Base-by-base conservation (phyloP, 2,113 vertebrate genomes). In the Penelope pileata region DNA sequence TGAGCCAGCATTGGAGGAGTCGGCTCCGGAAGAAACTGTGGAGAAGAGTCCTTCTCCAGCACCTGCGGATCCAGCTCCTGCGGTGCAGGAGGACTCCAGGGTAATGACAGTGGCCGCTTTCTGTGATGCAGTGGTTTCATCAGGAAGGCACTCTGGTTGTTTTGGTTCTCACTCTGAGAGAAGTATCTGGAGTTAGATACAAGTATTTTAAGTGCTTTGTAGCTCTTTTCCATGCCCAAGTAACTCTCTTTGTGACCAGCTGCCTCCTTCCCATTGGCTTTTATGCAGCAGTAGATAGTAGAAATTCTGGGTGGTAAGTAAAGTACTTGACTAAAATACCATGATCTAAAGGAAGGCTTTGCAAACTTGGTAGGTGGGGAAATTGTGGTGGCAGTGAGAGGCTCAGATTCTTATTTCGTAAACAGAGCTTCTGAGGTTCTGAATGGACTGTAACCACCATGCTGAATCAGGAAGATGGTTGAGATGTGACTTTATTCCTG, bases 31-130 rank as follows among this genome's bases (percentile, higher is more conserved):
- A 9, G 99, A 99, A 36, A 16, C 94, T 4, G 96, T 94, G 15
- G 98, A 98, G 72, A 99, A 99, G 92, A 98, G 98, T 81, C 86
- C 98, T 32, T 97, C 98, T n/a, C 97, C 99, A 12, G 97, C 97
- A 22, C 98, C 99, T 59, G 95, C 98, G 7, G 99, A 99, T 59
- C 97, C 98, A 6, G 73, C 98, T 70, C 98, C 99, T 34, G 91
- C 97, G 5, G 98, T 97, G 5, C 98, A 98, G 84, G 99, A 99
- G 51, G 99, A 99, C 77, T 98, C 98, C 88, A 95, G 99, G 98
- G 99, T 99, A 97, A 75, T 82, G 50, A 53, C 38, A 56, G 16
- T 29, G 30, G 30, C 24, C 72, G 13, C 42, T 58, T 29, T 42
- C 30, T 72, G 0, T 88, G 32, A 3, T 59, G 10, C 56, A 22